phyloP scores from a whole-genome alignment of 2,797 vertebrate genomes.

The Selene dorsalis region DNA sequence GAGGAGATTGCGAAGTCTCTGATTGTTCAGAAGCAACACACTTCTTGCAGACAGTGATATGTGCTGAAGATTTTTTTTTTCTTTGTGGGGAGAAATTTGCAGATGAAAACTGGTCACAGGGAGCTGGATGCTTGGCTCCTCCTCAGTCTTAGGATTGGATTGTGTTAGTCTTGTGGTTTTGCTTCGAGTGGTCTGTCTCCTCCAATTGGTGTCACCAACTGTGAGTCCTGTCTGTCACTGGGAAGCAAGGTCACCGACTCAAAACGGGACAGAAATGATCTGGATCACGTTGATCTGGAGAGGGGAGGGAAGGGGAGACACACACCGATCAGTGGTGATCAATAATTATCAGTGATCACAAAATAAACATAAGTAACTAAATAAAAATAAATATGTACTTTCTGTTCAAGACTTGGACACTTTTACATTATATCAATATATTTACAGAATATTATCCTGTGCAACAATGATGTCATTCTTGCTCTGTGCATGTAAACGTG shows the following conservation, averaged over 20 bases:
- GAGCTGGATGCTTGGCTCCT: slow-evolving; percentile 78
- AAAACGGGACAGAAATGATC: slow-evolving; percentile 87
- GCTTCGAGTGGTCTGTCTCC: slow-evolving; percentile 93
- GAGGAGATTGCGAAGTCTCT: slow-evolving; percentile 94
- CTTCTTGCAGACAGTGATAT: slow-evolving; percentile 91
- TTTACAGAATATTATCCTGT: background rate
- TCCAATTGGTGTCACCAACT: slow-evolving; percentile 91
- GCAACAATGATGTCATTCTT: background rate
- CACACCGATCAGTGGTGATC: slow-evolving; percentile 14
- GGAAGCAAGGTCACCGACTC: slow-evolving; percentile 91
- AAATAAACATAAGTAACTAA: background rate
- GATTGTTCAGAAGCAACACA: slow-evolving; percentile 98
- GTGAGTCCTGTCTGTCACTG: slow-evolving; percentile 92
- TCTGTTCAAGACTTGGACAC: background rate
- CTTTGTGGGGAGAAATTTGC: slow-evolving; percentile 86
- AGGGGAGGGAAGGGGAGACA: slow-evolving; percentile 57
- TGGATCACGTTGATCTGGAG: slow-evolving; percentile 83
- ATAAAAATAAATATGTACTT: background rate
- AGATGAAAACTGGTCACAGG: slow-evolving; percentile 86
- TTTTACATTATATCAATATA: background rate
- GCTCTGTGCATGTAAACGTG: background rate
- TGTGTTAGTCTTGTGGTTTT: slow-evolving; percentile 87
- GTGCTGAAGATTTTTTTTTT: slow-evolving; percentile 82
- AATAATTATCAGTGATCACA: background rate
- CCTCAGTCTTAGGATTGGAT: slow-evolving; percentile 90